A percentile compares a stretch with the other conserved stretches of the same genome.
phyloP scores from a whole-genome alignment of 1,140 invertebrate genomes.

The Trachelipus rathkii region DNA sequence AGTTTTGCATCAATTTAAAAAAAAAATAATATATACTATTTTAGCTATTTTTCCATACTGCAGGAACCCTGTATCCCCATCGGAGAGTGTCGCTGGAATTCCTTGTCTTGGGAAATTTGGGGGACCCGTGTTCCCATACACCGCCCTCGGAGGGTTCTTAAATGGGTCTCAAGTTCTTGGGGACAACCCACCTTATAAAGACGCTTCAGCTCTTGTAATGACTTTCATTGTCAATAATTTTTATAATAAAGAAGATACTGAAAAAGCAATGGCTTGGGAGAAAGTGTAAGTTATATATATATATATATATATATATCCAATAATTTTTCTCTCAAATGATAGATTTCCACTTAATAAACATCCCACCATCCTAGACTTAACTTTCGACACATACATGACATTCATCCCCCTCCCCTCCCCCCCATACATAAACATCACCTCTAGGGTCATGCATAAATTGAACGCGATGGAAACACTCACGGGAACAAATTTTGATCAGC shows the following conservation, averaged over 20 bases:
- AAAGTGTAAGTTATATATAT: conserved; percentile 57
- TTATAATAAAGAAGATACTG: conserved; percentile 64
- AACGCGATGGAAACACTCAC: no score
- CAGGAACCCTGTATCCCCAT: conserved; percentile 45
- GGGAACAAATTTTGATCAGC: no score
- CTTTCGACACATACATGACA: no score
- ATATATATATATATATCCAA: no score
- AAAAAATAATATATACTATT: no score
- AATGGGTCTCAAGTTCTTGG: conserved; percentile 48
- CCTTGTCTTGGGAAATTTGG: conserved; percentile 81
- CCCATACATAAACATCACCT: no score
- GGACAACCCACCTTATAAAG: conserved; percentile 58
- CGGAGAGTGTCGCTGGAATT: conserved; percentile 45
- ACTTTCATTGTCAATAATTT: conserved; percentile 89
- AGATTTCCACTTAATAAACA: no score
- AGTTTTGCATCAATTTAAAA: no score
- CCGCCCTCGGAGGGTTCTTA: conserved; percentile 87
- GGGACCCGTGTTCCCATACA: conserved; percentile 83
- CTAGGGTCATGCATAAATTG: no score
- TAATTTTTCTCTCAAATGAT: no score
- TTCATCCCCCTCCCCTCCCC: no score
- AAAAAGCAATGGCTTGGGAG: conserved; percentile 84
- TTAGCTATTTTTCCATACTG: not conserved
- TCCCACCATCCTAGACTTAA: no score
- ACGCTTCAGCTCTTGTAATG: conserved; percentile 79